Conservation (phyloP, 1,140 invertebrate genomes). For the Sesamia nonagrioides region DNA sequence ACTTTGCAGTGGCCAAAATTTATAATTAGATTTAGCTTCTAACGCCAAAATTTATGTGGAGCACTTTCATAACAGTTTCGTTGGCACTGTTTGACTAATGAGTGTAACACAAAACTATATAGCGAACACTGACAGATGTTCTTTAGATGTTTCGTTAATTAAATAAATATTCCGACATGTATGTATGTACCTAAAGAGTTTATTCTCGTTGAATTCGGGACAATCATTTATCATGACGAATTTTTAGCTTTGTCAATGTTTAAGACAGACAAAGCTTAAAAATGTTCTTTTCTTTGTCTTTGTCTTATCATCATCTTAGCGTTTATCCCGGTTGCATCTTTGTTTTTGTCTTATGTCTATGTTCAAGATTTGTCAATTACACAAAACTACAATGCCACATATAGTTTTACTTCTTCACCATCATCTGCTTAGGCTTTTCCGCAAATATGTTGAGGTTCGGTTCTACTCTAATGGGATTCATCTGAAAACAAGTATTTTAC, state of each 20-base stretch:
- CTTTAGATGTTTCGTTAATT: slow-evolving; percentile 26
- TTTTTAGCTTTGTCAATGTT: not conserved
- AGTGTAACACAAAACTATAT: slow-evolving; percentile 45
- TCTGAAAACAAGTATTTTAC: too few relatives aligned
- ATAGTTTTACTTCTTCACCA: too few relatives aligned
- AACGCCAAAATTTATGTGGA: slow-evolving; percentile 59
- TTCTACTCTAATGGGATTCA: too few relatives aligned
- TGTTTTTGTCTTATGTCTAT: too few relatives aligned
- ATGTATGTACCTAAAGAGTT: not conserved
- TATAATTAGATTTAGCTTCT: slow-evolving; percentile 68
- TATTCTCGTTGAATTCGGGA: slow-evolving; percentile 1
- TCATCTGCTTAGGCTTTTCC: too few relatives aligned
- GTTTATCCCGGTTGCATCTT: too few relatives aligned
- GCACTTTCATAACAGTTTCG: slow-evolving; percentile 60
- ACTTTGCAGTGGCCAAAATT: slow-evolving; percentile 68
- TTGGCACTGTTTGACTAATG: slow-evolving; percentile 56
- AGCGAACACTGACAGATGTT: slow-evolving; percentile 43
- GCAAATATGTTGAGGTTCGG: too few relatives aligned
- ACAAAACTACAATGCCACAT: too few relatives aligned
- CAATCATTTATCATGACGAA: not conserved
- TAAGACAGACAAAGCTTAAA: too few relatives aligned
- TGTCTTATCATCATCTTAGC: too few relatives aligned
- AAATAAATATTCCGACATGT: slow-evolving; percentile 6
- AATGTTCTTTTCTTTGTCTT: too few relatives aligned
- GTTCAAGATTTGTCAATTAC: too few relatives aligned